These are phyloP conservation scores for Hyles lineata DNA, from an alignment of 2,888 invertebrate genomes.

Conservation along the genomic window DNA sequence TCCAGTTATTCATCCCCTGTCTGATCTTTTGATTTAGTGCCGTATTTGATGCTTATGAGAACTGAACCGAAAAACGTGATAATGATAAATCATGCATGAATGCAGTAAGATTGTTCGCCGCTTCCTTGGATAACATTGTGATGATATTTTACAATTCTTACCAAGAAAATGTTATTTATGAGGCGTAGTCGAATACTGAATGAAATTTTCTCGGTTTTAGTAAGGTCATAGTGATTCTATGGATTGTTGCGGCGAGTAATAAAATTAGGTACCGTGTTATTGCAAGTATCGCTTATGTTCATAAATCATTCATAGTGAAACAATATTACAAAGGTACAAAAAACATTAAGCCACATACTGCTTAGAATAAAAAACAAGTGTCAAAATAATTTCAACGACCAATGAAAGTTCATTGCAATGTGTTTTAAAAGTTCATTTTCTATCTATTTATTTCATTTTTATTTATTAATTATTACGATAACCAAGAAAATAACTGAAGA, in stretches of 20 bases:
- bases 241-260: not conserved
- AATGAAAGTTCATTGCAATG: no score
- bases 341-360: no score
- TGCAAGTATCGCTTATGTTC: no score
- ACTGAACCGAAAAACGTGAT: constrained; percentile 55
- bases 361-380: no score
- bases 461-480: no score
- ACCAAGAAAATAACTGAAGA: no score
- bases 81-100: constrained; percentile 35
- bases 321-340: no score
- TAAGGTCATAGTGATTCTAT: not conserved
- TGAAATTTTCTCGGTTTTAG: not conserved
- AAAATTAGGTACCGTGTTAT: no score
- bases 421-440: no score
- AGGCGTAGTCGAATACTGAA: not conserved
- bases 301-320: no score
- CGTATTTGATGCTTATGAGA: constrained; percentile 45
- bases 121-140: constrained; percentile 10
- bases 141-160: constrained; percentile 15
- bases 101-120: constrained; percentile 16
- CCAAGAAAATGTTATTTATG: constrained; percentile 16
- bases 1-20: constrained; percentile 50
- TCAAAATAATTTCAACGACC: no score
- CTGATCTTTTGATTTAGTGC: constrained; percentile 53
- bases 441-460: no score